Conservation (phyloP, 1,140 invertebrate genomes). For the Lepeophtheirus salmonis region DNA sequence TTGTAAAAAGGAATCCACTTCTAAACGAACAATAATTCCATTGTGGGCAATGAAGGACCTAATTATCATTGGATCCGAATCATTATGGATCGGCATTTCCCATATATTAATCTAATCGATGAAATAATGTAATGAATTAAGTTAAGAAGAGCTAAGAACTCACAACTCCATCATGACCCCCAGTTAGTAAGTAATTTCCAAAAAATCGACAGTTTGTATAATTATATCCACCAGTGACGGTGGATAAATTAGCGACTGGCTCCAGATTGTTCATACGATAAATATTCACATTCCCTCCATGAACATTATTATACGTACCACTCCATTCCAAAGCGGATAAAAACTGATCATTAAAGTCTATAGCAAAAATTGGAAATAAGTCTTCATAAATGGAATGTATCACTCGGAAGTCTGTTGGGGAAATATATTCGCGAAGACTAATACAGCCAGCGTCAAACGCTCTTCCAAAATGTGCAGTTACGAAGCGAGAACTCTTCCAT, state of each 20-base stretch:
- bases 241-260: neutral
- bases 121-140: no score
- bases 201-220: neutral
- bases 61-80: neutral
- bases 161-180: neutral
- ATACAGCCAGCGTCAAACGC: constrained; percentile 7
- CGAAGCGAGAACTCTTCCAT: neutral
- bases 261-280: neutral
- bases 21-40: neutral
- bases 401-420: neutral
- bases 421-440: neutral
- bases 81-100: neutral
- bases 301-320: constrained; percentile 4
- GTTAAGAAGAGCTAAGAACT: neutral
- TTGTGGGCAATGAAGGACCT: neutral
- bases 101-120: neutral
- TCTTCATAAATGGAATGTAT: constrained; percentile 7
- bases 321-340: constrained; percentile 2
- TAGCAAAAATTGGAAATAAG: neutral
- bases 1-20: neutral
- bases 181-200: neutral
- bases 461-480: constrained; percentile 8
- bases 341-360: neutral
- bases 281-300: constrained; percentile 4
- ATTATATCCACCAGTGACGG: neutral